A percentile compares a stretch with the other conserved stretches of the same genome.
These are phyloP conservation scores for Parapsyche elsis DNA, from an alignment of 1,140 invertebrate species.

Conservation along the genomic window DNA sequence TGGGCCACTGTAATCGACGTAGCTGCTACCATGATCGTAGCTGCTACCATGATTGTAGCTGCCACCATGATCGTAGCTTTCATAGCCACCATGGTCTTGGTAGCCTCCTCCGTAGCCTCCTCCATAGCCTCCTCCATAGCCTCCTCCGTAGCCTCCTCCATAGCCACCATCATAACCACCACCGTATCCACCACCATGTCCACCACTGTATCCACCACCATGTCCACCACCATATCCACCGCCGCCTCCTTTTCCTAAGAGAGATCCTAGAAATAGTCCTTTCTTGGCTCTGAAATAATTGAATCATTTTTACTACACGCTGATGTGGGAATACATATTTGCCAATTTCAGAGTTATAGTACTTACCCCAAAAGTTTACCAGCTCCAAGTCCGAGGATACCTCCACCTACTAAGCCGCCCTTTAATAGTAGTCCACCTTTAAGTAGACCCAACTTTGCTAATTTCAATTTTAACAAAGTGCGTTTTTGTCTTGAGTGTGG, in stretches of 20 bases:
- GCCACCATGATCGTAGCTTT: constrained; percentile 35
- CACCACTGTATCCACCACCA: constrained; percentile 32
- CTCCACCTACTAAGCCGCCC: constrained; percentile 38
- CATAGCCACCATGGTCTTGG: constrained; percentile 22
- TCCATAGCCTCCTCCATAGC: background rate
- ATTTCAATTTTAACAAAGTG: constrained; percentile 49
- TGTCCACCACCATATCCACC: background rate
- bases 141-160: background rate
- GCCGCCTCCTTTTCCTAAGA: background rate
- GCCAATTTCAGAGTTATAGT: no score
- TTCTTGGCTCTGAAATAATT: constrained; percentile 44
- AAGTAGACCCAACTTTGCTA: constrained; percentile 47
- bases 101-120: constrained; percentile 9
- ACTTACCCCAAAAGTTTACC: constrained; percentile 41
- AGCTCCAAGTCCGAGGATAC: constrained; percentile 16
- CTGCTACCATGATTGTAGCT: constrained; percentile 14
- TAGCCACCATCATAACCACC: constrained; percentile 23
- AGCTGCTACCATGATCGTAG: constrained; percentile 26
- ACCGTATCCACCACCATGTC: background rate
- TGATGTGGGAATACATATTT: no score
- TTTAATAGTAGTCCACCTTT: constrained; percentile 44
- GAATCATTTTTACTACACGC: no score
- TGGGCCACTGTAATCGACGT: constrained; percentile 1
- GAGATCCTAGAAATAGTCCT: constrained; percentile 9
- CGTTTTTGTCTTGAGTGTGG: constrained; percentile 42